These are phyloP conservation scores for Homarus americanus DNA, from an alignment of 1,140 invertebrate species.

Conservation along the genomic window DNA sequence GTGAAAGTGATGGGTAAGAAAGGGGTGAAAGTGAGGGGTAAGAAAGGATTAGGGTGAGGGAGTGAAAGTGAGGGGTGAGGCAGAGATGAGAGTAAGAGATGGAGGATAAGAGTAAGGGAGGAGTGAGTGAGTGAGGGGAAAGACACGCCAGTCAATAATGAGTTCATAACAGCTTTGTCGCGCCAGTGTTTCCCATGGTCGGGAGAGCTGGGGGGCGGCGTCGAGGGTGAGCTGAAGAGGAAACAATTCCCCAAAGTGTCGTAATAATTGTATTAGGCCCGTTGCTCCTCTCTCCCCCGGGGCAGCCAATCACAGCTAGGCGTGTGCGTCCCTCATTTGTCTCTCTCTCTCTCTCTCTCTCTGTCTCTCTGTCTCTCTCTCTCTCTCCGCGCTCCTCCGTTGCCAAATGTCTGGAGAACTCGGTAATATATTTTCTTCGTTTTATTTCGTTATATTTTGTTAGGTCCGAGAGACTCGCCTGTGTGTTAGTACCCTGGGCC, in stretches of 20 bases:
- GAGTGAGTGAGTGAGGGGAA: constrained; percentile 23
- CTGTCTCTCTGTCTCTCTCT: not conserved
- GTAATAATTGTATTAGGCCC: constrained; percentile 59
- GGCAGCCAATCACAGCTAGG: constrained; percentile 40
- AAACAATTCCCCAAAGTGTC: constrained; percentile 51
- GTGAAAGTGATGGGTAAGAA: too few relatives aligned
- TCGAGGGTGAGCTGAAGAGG: constrained; percentile 8
- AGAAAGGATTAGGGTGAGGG: too few relatives aligned
- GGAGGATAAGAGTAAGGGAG: constrained; percentile 4
- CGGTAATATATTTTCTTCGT: not conserved
- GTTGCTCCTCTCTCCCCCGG: constrained; percentile 38
- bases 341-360: not conserved
- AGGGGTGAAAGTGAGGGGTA: too few relatives aligned
- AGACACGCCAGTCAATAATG: constrained; percentile 42
- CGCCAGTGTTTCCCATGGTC: constrained; percentile 52
- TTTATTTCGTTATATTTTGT: not conserved
- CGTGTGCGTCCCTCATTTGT: constrained; percentile 32
- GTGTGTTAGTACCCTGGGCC: too few relatives aligned
- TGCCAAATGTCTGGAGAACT: not conserved
- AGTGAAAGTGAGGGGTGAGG: constrained; percentile 23
- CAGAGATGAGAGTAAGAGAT: too few relatives aligned
- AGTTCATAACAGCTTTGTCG: constrained; percentile 45
- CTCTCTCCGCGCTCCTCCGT: not conserved
- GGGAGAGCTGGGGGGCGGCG: constrained; percentile 11
- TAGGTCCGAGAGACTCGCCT: too few relatives aligned